Conservation (phyloP, 2,113 vertebrate genomes). For the Athene cunicularia region DNA sequence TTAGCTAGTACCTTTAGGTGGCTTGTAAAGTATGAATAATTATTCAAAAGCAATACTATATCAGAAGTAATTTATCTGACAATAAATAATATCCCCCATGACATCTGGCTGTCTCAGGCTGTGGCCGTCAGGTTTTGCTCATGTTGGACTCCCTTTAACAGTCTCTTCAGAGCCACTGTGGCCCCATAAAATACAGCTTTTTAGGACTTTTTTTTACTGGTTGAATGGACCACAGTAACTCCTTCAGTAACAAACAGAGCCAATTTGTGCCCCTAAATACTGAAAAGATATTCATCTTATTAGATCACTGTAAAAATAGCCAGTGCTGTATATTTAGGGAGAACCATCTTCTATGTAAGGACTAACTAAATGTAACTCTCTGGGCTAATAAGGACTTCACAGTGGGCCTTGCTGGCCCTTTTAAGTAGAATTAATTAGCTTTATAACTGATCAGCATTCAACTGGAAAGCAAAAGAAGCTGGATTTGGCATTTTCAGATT, state of each 20-base stretch:
- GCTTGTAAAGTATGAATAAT: not conserved
- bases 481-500: not conserved
- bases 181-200: not conserved
- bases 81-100: not conserved
- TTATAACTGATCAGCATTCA: not conserved
- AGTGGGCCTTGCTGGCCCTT: not conserved
- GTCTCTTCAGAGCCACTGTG: not conserved
- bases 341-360: not conserved
- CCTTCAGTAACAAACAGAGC: not conserved
- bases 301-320: not conserved
- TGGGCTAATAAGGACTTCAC: not conserved
- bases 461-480: not conserved
- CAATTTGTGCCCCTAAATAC: not conserved
- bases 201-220: not conserved
- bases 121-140: not conserved
- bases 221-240: not conserved
- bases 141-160: not conserved
- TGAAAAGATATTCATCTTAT: not conserved
- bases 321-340: not conserved
- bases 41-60: conserved; percentile 14
- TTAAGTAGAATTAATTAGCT: not conserved
- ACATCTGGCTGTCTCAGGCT: not conserved
- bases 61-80: not conserved
- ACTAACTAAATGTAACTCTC: no score
- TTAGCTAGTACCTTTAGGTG: not conserved